Conservation (phyloP, 2,797 vertebrate species). For the Pampus argenteus region DNA sequence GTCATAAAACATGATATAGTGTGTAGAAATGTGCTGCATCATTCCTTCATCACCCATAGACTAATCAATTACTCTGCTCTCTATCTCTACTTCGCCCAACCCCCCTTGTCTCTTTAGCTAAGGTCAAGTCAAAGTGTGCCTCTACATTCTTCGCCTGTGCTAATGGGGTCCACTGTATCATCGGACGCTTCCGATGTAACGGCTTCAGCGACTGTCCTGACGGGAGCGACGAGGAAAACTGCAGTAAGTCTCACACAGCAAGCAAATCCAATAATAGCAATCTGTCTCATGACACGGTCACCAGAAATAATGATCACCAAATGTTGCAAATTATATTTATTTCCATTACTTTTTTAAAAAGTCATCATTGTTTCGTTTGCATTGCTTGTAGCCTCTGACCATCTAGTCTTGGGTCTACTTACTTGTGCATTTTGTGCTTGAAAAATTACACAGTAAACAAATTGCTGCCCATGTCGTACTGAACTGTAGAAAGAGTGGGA, state of each 20-base stretch:
- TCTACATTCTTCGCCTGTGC: constrained; percentile 95
- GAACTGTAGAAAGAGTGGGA: not conserved
- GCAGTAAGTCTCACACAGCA: constrained; percentile 89
- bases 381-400: not conserved
- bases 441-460: not conserved
- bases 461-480: not conserved
- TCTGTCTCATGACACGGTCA: constrained; percentile 21
- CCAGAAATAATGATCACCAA: constrained; percentile 16
- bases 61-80: constrained; percentile 51
- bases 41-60: constrained; percentile 15
- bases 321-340: constrained; percentile 2
- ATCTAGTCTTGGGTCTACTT: not conserved
- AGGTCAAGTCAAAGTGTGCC: constrained; percentile 93
- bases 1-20: constrained; percentile 50
- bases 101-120: constrained; percentile 82
- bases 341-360: not conserved
- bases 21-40: constrained; percentile 33
- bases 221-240: constrained; percentile 96
- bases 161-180: constrained; percentile 96
- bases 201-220: constrained; percentile 97
- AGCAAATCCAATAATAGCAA: constrained; percentile 5
- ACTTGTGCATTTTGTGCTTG: not conserved
- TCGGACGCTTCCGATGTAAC: constrained; percentile 96
- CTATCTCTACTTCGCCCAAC: constrained; percentile 18
- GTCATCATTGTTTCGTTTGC: constrained; percentile 13